phyloP scores from a whole-genome alignment of 2,888 invertebrate genomes.

The Synergus laeviventris region DNA sequence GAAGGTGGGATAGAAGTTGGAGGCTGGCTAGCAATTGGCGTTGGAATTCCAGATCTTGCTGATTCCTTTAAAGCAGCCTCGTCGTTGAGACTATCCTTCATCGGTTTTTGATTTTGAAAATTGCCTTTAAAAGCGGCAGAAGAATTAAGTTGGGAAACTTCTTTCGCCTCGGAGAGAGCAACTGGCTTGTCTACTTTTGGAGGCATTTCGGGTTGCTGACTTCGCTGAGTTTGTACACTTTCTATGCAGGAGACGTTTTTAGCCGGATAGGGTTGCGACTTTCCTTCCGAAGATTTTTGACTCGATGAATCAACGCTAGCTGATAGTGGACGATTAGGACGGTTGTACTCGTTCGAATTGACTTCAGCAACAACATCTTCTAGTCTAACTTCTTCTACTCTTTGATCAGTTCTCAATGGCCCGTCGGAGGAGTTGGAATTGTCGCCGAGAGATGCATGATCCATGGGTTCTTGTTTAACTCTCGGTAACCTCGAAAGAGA shows the following conservation, averaged over 20 bases:
- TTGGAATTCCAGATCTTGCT: constrained; percentile 15
- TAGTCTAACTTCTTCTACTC: constrained; percentile 72
- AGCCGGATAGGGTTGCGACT: constrained; percentile 24
- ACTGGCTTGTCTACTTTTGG: constrained; percentile 57
- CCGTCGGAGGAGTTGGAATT: constrained; percentile 74
- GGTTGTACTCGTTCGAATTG: constrained; percentile 70
- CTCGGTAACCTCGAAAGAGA: constrained; percentile 69
- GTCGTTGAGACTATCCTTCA: constrained; percentile 58
- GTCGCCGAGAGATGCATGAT: constrained; percentile 70
- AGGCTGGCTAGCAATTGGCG: constrained; percentile 34
- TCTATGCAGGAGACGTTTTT: constrained; percentile 51
- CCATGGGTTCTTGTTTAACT: constrained; percentile 67
- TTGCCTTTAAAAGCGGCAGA: constrained; percentile 60
- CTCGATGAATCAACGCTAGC: constrained; percentile 65
- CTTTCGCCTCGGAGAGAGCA: constrained; percentile 54
- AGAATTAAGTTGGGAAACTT: constrained; percentile 56
- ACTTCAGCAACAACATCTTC: constrained; percentile 73
- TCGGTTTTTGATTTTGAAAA: constrained; percentile 60
- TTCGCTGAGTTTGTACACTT: constrained; percentile 58
- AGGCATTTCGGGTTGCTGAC: constrained; percentile 53
- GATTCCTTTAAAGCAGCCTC: constrained; percentile 65
- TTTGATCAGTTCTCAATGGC: constrained; percentile 70
- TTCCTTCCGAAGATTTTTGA: constrained; percentile 62
- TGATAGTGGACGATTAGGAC: constrained; percentile 64
- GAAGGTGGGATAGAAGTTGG: constrained; percentile 31